These are phyloP conservation scores for Pithys albifrons DNA, from an alignment of 2,113 vertebrate species.

Conservation along the genomic window DNA sequence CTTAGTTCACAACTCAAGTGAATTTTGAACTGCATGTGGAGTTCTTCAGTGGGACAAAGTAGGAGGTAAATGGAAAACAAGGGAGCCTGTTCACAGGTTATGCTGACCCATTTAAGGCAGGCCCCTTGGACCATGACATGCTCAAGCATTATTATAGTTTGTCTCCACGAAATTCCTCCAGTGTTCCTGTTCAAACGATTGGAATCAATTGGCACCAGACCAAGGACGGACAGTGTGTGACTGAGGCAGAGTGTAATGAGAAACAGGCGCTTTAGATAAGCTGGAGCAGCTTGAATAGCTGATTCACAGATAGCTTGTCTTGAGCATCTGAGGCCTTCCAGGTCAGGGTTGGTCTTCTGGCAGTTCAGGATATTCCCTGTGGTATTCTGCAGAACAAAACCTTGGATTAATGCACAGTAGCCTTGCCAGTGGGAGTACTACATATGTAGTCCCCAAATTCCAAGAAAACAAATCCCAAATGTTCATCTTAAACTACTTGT, in stretches of 20 bases:
- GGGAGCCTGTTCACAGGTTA: background rate
- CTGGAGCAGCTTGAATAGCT: background rate
- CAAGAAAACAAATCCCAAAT: background rate
- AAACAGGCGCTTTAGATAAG: slow-evolving; percentile 7
- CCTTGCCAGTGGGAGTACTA: background rate
- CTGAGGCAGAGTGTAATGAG: slow-evolving; percentile 6
- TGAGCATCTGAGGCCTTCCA: background rate
- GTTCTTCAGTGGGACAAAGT: background rate
- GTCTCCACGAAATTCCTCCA: slow-evolving; percentile 15
- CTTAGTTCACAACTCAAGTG: background rate
- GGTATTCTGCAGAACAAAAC: background rate
- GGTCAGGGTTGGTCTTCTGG: background rate
- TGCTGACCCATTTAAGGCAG: background rate
- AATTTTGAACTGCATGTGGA: background rate
- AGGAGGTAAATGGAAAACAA: background rate
- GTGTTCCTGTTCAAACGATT: slow-evolving; percentile 13
- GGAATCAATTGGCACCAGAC: slow-evolving; percentile 17
- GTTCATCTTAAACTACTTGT: background rate
- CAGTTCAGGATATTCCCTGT: background rate
- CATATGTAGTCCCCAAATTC: background rate
- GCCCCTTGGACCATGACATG: background rate
- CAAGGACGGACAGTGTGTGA: slow-evolving; percentile 34
- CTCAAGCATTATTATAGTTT: background rate
- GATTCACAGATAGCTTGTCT: background rate
- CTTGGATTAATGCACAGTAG: background rate